Conservation (phyloP, 92 coral and sea anemone species). For the Phenganax marumi region DNA sequence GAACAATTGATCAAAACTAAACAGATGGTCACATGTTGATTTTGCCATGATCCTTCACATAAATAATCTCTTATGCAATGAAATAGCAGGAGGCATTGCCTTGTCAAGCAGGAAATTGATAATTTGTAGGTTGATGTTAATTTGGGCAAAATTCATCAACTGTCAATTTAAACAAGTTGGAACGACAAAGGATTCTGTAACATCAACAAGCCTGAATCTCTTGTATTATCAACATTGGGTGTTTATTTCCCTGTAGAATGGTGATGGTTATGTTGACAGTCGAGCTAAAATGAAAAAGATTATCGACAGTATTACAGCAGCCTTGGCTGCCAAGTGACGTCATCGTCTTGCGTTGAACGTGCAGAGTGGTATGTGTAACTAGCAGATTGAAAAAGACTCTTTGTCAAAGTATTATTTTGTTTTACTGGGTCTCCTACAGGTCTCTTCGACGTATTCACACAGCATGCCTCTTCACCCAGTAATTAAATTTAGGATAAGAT, state of each 20-base stretch:
- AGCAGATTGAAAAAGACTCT: neutral
- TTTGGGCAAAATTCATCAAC: too few relatives aligned
- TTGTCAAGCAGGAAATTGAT: too few relatives aligned
- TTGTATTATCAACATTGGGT: neutral
- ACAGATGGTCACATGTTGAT: too few relatives aligned
- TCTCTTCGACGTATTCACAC: neutral
- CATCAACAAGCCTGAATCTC: neutral
- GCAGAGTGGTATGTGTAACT: constrained; percentile 17
- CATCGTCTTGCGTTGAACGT: neutral
- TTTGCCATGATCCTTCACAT: too few relatives aligned
- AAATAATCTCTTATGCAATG: too few relatives aligned
- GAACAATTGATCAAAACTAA: too few relatives aligned
- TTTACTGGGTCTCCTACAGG: too few relatives aligned
- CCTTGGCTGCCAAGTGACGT: constrained; percentile 45
- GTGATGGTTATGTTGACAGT: constrained; percentile 79
- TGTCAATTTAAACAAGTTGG: too few relatives aligned
- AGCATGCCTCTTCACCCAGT: too few relatives aligned
- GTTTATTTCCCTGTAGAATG: constrained; percentile 58
- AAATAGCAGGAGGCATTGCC: too few relatives aligned
- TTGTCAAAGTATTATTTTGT: neutral
- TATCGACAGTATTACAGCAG: constrained; percentile 56
- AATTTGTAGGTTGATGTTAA: too few relatives aligned
- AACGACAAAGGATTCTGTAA: neutral
- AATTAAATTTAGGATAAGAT: too few relatives aligned
- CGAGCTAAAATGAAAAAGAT: constrained; percentile 61